A percentile compares a stretch with the other conserved stretches of the same genome.
Conservation (phyloP, 2,797 vertebrate species). For the Pangasius krempfi region DNA sequence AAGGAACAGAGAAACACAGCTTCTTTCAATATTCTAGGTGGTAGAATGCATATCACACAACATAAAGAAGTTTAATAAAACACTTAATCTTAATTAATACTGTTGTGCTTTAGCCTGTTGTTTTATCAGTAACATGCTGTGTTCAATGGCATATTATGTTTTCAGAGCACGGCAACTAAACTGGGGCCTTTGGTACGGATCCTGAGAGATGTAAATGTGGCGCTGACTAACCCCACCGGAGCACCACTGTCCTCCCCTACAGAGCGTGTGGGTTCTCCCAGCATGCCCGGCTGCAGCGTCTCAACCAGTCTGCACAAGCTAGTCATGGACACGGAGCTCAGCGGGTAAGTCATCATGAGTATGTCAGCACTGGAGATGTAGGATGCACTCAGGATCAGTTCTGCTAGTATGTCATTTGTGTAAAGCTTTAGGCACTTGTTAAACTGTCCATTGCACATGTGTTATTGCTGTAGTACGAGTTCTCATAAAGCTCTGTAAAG, state of each 20-base stretch:
- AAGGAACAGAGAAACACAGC: background rate
- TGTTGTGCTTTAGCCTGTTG: background rate
- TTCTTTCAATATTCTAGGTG: background rate
- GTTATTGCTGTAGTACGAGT: background rate
- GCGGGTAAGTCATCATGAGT: slow-evolving; percentile 45
- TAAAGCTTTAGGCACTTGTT: background rate
- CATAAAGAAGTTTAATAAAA: background rate
- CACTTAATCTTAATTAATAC: background rate
- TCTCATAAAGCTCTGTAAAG: background rate
- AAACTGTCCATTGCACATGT: background rate
- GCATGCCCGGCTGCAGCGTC: slow-evolving; percentile 79
- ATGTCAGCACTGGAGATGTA: background rate
- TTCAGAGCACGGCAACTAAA: slow-evolving; percentile 87
- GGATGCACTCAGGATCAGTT: background rate
- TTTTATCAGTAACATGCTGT: background rate
- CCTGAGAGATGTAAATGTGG: slow-evolving; percentile 88
- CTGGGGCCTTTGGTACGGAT: slow-evolving; percentile 91
- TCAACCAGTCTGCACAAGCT: slow-evolving; percentile 90
- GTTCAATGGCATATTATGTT: slow-evolving; percentile 69
- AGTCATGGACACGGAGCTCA: slow-evolving; percentile 83
- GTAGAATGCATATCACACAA: background rate
- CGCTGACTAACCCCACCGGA: slow-evolving; percentile 83
- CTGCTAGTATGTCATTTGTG: background rate
- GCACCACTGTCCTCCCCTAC: slow-evolving; percentile 76
- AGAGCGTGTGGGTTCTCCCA: slow-evolving; percentile 56